A percentile compares a stretch with the other conserved stretches of the same genome.
Conservation (phyloP, 2,888 invertebrate species). For the Perizoma flavofasciatum region DNA sequence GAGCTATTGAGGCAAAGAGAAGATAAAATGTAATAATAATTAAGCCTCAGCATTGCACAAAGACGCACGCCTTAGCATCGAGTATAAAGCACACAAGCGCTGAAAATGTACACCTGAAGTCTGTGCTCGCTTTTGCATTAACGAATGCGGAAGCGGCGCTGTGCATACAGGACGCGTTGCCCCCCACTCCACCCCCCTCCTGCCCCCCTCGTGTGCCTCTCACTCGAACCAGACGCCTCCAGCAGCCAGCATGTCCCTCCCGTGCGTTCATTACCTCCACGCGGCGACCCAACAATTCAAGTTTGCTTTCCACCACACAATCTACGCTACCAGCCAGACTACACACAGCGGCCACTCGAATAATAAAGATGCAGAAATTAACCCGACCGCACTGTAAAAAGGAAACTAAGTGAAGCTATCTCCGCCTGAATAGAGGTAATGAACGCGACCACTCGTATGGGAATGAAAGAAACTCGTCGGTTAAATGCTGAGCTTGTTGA, state of each 20-base stretch:
- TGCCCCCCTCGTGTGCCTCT: slow-evolving; percentile 58
- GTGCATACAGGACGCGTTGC: slow-evolving; percentile 81
- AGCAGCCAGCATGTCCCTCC: slow-evolving; percentile 74
- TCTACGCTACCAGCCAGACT: slow-evolving; percentile 78
- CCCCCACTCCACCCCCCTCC: slow-evolving; percentile 51
- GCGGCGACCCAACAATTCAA: slow-evolving; percentile 79
- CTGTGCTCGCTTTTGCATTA: slow-evolving; percentile 82
- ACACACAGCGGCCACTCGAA: slow-evolving; percentile 78
- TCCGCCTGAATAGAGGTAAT: slow-evolving; percentile 79
- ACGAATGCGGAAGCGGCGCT: slow-evolving; percentile 83
- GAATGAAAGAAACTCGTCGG: slow-evolving; percentile 81
- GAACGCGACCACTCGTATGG: slow-evolving; percentile 73
- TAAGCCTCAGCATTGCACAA: slow-evolving; percentile 75
- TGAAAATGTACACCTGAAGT: slow-evolving; percentile 84
- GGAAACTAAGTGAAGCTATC: slow-evolving; percentile 84
- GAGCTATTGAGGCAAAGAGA: slow-evolving; percentile 57
- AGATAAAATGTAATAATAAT: slow-evolving; percentile 80
- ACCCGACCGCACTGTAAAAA: slow-evolving; percentile 77
- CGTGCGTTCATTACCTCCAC: slow-evolving; percentile 82
- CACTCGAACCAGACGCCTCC: slow-evolving; percentile 76
- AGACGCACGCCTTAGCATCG: slow-evolving; percentile 77
- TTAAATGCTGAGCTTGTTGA: slow-evolving; percentile 71
- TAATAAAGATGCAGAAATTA: slow-evolving; percentile 84
- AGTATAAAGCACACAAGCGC: slow-evolving; percentile 80
- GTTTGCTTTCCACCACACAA: slow-evolving; percentile 83